Evolutionary conservation across 2,113 vertebrate genomes (phyloP).

Genomic region (Nothobranchius kuhntae): DNA sequence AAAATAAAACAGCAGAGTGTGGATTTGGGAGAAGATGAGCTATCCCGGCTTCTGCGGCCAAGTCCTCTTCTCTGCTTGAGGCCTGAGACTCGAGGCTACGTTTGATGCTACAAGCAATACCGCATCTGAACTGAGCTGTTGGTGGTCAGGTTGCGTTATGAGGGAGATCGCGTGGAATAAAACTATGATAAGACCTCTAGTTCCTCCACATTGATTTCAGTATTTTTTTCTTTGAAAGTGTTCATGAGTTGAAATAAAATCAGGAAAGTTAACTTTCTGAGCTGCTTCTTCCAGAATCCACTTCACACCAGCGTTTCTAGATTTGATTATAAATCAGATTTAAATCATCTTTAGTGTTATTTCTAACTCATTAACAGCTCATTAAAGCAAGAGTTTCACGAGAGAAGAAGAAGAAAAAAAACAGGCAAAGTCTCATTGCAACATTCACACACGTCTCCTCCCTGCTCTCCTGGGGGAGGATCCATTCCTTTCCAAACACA

Average conservation of each 20-base stretch:
- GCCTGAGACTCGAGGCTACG: constrained; percentile 2
- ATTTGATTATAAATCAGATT: background rate
- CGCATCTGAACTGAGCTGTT: constrained; percentile 9
- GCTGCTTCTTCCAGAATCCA: background rate
- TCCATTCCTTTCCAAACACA: constrained; percentile 78
- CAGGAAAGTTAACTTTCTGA: background rate
- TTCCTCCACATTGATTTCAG: background rate
- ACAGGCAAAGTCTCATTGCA: constrained; percentile 63
- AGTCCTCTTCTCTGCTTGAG: constrained; percentile 12
- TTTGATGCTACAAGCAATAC: background rate
- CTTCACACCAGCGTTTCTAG: background rate
- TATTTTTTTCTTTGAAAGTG: too few species aligned
- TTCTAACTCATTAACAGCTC: background rate
- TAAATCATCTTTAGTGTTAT: background rate
- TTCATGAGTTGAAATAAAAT: background rate
- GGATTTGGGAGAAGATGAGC: constrained; percentile 11
- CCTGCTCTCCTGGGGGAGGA: constrained; percentile 75
- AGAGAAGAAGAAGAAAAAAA: constrained; percentile 52
- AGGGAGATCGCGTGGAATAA: background rate
- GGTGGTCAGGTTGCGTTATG: constrained; percentile 15
- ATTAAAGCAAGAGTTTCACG: constrained; percentile 23
- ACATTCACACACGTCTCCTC: constrained; percentile 64
- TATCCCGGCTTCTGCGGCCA: constrained; percentile 2
- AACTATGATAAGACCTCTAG: background rate
- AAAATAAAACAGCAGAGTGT: background rate